Evolutionary conservation across 2,888 invertebrate species (phyloP), one percentile per base, ranked within the genome.

Genomic region (Heliconius ismenius): DNA sequence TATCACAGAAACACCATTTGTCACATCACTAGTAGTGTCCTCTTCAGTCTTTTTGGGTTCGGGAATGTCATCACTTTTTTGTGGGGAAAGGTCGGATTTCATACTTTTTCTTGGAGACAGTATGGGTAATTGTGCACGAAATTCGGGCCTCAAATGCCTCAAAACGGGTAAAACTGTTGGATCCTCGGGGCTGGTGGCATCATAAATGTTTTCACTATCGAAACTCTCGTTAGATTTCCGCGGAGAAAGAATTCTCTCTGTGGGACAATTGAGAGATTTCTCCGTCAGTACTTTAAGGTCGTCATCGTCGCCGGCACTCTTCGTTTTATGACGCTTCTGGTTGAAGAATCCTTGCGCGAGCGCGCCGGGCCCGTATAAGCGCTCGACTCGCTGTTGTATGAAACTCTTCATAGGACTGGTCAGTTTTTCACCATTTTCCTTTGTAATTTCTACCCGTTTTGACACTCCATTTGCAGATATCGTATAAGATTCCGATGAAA

Each of bases 361-460:
- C 2, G 98, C 98, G 7, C 97, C 97, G 0, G 98, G 97, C 0
- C 98, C 98, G 86, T 98, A 98, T 3, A 98, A 91, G 74, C 98
- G 95, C 85, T 98, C 98, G 1, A 98, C 98, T 67, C 98, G 95
- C 86, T 98, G 98, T 86, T 98, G 97, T 65, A 98, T 98, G 85
- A 98, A 97, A 70, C 98, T 96, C 86, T 96, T 96, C 85, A 95
- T 95, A 26, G 95, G 95, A 83, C 94, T 92, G 1, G 93, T 89
- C 0, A 94, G 82, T 76, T 90, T 85, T 76, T 94, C 94, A 0
- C 94, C 94, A 84, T 94, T 94, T 63, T 94, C 94, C 64, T 94
- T 94, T 0, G 93, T 94, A 1, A 94, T 94, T 81, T 94, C 94
- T 0, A 94, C 92, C 21, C 90, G 81, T 83, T 94, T 94, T 0